Evolutionary conservation across 2,797 vertebrate genomes (phyloP).

Genomic region (Trachops cirrhosus): DNA sequence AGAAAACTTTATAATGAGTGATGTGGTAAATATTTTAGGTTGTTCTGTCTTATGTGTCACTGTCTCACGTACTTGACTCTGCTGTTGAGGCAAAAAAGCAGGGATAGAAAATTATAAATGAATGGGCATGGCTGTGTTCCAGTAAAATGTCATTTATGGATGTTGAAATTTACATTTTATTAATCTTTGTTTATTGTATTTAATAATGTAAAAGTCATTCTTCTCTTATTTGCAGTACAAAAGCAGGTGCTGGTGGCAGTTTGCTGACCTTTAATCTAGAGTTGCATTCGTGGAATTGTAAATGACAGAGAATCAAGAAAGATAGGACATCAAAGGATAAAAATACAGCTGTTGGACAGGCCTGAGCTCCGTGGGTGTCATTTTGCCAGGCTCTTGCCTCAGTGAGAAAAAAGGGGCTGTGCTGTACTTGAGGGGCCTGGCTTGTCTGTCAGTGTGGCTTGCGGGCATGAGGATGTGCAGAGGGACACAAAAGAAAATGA

Average conservation of each 20-base stretch:
- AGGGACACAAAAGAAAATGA: neutral
- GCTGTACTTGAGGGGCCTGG: neutral
- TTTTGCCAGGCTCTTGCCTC: neutral
- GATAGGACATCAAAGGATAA: neutral
- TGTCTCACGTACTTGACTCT: neutral
- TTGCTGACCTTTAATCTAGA: neutral
- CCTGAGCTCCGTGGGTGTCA: neutral
- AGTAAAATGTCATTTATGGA: neutral
- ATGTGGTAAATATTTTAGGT: neutral
- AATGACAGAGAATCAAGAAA: neutral
- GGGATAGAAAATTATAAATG: neutral
- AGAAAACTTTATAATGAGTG: neutral
- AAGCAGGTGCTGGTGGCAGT: neutral
- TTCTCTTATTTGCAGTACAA: neutral
- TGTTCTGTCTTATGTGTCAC: neutral
- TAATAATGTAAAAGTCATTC: neutral
- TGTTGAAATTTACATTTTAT: neutral
- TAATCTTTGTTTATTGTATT: neutral
- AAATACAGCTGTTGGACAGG: neutral
- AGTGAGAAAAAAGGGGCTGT: neutral
- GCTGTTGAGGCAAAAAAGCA: neutral
- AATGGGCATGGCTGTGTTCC: neutral
- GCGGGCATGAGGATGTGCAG: neutral
- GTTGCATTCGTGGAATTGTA: neutral
- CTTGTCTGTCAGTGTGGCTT: neutral